phyloP scores from a whole-genome alignment of 1,140 invertebrate species.

The Venustaconcha ellipsiformis region DNA sequence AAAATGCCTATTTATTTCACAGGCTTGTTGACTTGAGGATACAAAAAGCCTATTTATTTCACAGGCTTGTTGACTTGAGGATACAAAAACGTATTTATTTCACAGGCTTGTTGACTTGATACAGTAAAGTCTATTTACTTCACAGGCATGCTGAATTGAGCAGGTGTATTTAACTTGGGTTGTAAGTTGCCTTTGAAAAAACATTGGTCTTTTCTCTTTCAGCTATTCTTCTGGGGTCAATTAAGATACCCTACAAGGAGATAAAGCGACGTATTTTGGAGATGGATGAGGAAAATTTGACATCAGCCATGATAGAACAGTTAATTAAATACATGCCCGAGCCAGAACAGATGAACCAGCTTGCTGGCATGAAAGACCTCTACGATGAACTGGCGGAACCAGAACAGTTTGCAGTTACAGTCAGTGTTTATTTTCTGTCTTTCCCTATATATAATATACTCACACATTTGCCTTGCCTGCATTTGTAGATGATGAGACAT shows the following conservation, averaged over 20 bases:
- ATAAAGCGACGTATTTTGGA: constrained; percentile 86
- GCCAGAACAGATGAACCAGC: constrained; percentile 86
- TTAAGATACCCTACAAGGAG: constrained; percentile 90
- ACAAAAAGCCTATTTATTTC: no score
- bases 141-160: no score
- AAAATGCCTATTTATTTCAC: no score
- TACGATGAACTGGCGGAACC: constrained; percentile 89
- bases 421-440: constrained; percentile 61
- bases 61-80: no score
- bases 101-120: neutral
- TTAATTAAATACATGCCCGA: constrained; percentile 86
- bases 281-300: constrained; percentile 87
- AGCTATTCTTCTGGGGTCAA: constrained; percentile 87
- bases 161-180: neutral
- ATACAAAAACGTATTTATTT: no score
- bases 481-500: no score
- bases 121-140: no score
- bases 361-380: constrained; percentile 83
- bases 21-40: no score
- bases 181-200: neutral
- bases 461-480: no score
- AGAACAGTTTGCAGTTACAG: constrained; percentile 95
- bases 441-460: no score
- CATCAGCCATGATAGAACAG: constrained; percentile 84
- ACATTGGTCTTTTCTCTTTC: constrained; percentile 32